These are phyloP conservation scores for Lethocerus indicus DNA, from an alignment of 1,140 invertebrate genomes.

Conservation along the genomic window DNA sequence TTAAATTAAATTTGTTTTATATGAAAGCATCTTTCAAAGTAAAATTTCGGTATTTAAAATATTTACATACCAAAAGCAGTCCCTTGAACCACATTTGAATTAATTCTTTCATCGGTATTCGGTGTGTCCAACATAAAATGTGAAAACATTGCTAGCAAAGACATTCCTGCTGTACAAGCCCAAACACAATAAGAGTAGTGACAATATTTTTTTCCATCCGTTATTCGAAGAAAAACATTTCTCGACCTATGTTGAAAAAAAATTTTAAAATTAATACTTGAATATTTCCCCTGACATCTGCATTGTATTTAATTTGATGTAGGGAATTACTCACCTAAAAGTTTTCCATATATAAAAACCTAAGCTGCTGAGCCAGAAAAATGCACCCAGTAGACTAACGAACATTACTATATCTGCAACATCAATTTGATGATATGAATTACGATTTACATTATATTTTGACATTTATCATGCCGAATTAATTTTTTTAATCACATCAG, in stretches of 20 bases:
- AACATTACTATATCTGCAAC: conserved; percentile 55
- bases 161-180: conserved; percentile 48
- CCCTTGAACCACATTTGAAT: conserved; percentile 33
- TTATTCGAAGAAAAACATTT: conserved; percentile 65
- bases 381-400: conserved; percentile 52
- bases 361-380: conserved; percentile 69
- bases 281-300: conserved; percentile 5
- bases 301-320: neutral
- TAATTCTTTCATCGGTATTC: conserved; percentile 22
- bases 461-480: too few species aligned
- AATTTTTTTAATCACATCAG: too few species aligned
- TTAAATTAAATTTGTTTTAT: conserved; percentile 1
- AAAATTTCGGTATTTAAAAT: too few species aligned
- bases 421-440: too few species aligned
- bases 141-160: conserved; percentile 52
- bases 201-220: conserved; percentile 66
- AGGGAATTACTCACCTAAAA: conserved; percentile 36
- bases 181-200: conserved; percentile 68
- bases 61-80: conserved; percentile 36
- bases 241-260: conserved; percentile 37
- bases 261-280: conserved; percentile 4
- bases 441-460: too few species aligned
- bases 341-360: conserved; percentile 76
- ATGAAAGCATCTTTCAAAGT: too few species aligned
- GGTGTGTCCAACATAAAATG: conserved; percentile 58